Conservation (phyloP, 1,140 invertebrate species). For the Eupristina koningsbergeri region DNA sequence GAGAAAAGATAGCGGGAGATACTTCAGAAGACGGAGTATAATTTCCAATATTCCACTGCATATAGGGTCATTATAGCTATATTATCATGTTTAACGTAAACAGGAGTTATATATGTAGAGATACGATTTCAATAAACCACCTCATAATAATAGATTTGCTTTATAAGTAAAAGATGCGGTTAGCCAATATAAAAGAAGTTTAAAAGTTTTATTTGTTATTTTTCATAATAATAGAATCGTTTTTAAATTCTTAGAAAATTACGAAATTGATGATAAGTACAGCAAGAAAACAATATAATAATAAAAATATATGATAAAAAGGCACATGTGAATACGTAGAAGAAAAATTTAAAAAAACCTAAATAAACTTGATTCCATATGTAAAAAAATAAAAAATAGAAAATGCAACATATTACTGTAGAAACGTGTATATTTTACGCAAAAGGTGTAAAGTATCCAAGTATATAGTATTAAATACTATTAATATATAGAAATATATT, state of each 20-base stretch:
- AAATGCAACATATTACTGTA: too few relatives aligned
- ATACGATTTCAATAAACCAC: conserved; percentile 28
- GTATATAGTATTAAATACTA: too few relatives aligned
- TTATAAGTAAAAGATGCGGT: not conserved
- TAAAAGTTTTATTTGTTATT: not conserved
- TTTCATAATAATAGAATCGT: conserved; percentile 14
- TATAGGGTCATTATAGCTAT: not conserved
- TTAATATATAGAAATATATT: too few relatives aligned
- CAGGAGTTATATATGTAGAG: not conserved
- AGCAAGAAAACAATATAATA: not conserved
- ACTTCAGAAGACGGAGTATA: conserved; percentile 11
- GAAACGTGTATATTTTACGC: too few relatives aligned
- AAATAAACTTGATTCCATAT: too few relatives aligned
- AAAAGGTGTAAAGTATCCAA: too few relatives aligned
- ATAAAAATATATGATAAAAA: not conserved
- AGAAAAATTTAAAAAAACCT: too few relatives aligned
- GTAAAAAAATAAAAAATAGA: too few relatives aligned
- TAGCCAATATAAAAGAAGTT: too few relatives aligned
- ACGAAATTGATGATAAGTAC: not conserved
- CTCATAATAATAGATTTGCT: not conserved
- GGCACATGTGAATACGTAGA: too few relatives aligned
- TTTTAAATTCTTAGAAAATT: not conserved
- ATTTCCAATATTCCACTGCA: conserved; percentile 18
- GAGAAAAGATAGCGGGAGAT: not conserved
- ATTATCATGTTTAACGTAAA: conserved; percentile 23